Evolutionary conservation across 2,113 vertebrate genomes (phyloP), one percentile per base, ranked within the genome.

Genomic region (Morphnarchus princeps): DNA sequence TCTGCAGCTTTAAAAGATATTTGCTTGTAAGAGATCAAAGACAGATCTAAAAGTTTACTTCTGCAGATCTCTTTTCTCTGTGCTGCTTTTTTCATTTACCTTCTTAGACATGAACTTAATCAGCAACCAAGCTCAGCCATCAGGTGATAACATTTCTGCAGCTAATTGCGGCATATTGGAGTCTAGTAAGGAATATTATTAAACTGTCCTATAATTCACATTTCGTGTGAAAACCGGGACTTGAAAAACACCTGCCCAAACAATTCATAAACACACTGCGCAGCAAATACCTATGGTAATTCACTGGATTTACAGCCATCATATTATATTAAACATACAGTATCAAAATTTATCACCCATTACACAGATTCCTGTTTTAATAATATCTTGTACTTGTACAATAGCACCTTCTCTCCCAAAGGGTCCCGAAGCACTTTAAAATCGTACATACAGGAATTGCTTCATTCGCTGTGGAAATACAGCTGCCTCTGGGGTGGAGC

Each of bases 221-320:
- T 97, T 97, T 96, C 31, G 76, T 89, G 95, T 96, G 93, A 96
- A 97, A 97, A 78, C 55, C 45, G 20, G 16, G 87, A 91, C 97
- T 83, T 98, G 92, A 94, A 96, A 97, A 97, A 96, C 98, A 98
- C 97, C 97, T 98, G 97, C 96, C 97, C 89, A 98, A 98, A 98
- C 97, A 98, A 97, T 98, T 98, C 97, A 98, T 97, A 97, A 97
- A 94, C 91, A 97, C 96, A 87, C 72, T 55, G 90, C 93, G 79
- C 83, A 94, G 97, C 94, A 96, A 98, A 98, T 97, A 92, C 97
- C 96, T 96, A 81, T 76, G 49, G 95, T 97, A 95, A 98, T 95
- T 97, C 97, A 84, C 78, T 95, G 96, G 96, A 97, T 97, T 98
- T 97, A 98, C 97, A 98, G 92, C 96, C 97, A 72, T 97, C 97